phyloP scores from a whole-genome alignment of 2,888 invertebrate species.

The Ormyrus thymus region DNA sequence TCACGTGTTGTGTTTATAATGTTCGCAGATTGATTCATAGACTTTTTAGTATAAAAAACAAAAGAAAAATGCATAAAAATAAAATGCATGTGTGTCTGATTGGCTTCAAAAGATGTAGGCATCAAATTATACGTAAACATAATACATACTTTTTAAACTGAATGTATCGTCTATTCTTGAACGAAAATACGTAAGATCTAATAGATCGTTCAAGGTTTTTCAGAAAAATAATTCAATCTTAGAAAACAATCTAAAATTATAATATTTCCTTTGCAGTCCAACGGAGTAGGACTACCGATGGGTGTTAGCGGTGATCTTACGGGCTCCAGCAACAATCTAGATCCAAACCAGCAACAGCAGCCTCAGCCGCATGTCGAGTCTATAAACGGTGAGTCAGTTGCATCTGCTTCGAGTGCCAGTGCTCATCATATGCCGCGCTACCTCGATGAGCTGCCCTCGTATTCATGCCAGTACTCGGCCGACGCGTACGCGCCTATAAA shows the following conservation, averaged over 20 bases:
- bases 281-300: constrained; percentile 59
- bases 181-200: too few species aligned
- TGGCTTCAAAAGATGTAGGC: too few species aligned
- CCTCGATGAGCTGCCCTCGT: constrained; percentile 47
- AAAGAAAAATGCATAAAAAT: too few species aligned
- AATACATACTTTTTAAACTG: too few species aligned
- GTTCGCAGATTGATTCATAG: too few species aligned
- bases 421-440: constrained; percentile 45
- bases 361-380: constrained; percentile 71
- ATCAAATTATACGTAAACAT: too few species aligned
- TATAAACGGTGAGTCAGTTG: constrained; percentile 72
- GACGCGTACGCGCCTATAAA: constrained; percentile 51
- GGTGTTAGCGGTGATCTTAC: constrained; percentile 67
- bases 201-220: too few species aligned
- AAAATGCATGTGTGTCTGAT: too few species aligned
- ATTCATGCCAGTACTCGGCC: constrained; percentile 48
- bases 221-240: too few species aligned
- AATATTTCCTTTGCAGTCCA: constrained; percentile 41
- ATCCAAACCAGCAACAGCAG: constrained; percentile 68
- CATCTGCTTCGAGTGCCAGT: constrained; percentile 30
- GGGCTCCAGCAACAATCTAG: constrained; percentile 72
- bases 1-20: too few species aligned
- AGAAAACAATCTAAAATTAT: not conserved
- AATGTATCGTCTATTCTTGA: too few species aligned
- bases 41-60: too few species aligned